Conservation (phyloP, 2,797 vertebrate species). For the Synaphobranchus kaupii region DNA sequence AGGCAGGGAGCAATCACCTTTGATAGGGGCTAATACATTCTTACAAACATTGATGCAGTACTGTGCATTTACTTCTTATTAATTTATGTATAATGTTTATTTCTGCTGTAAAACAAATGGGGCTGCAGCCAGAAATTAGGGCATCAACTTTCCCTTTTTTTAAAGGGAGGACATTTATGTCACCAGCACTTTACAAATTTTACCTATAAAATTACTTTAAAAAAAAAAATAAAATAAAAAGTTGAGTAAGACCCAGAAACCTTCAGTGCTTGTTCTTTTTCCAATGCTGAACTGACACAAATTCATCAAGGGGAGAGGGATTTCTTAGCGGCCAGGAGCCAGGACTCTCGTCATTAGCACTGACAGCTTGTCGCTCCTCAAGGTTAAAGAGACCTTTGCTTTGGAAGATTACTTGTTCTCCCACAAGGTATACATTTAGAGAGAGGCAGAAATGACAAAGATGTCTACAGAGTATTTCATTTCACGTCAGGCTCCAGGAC, state of each 20-base stretch:
- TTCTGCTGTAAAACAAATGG: not conserved
- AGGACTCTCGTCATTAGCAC: constrained; percentile 26
- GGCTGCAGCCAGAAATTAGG: not conserved
- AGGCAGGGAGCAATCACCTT: not conserved
- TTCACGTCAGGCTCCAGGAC: not conserved
- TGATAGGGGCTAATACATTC: not conserved
- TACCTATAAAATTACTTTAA: constrained; percentile 31
- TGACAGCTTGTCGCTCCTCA: constrained; percentile 37
- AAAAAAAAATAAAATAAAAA: too few relatives aligned
- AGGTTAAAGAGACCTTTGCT: constrained; percentile 41
- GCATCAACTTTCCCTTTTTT: not conserved
- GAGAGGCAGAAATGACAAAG: constrained; percentile 16
- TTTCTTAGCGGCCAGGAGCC: constrained; percentile 39
- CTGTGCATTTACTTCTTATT: not conserved
- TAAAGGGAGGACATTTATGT: not conserved
- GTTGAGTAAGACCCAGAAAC: constrained; percentile 1
- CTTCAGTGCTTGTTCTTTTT: constrained; percentile 11
- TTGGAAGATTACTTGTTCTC: constrained; percentile 25
- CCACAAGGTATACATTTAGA: constrained; percentile 20
- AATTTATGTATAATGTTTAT: not conserved
- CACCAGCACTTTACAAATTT: constrained; percentile 27
- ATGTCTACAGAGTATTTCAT: not conserved
- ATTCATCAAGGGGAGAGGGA: constrained; percentile 44
- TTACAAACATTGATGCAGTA: not conserved
- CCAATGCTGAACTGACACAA: constrained; percentile 36